Evolutionary conservation across 2,113 vertebrate genomes (phyloP).

Genomic region (Columba janthina): DNA sequence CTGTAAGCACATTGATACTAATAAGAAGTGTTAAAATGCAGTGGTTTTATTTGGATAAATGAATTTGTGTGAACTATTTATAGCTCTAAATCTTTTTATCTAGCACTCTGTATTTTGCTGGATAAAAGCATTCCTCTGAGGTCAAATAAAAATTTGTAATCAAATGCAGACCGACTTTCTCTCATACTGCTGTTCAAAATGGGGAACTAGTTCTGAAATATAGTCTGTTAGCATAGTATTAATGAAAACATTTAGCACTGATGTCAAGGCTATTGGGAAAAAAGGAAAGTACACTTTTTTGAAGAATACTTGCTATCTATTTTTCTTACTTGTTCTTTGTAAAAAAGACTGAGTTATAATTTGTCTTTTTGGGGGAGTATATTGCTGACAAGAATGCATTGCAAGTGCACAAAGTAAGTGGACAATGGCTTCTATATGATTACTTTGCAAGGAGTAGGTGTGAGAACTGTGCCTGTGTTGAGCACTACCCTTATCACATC

Average conservation of each 20-base stretch:
- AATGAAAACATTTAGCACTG: constrained; percentile 48
- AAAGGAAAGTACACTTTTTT: neutral
- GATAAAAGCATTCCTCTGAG: constrained; percentile 27
- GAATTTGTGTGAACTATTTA: neutral
- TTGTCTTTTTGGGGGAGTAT: neutral
- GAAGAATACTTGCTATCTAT: neutral
- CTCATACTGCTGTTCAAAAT: constrained; percentile 45
- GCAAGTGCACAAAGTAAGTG: neutral
- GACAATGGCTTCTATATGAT: neutral
- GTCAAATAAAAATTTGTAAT: constrained; percentile 38
- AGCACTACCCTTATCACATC: neutral
- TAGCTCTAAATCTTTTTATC: constrained; percentile 3
- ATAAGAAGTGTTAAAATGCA: neutral
- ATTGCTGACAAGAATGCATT: neutral
- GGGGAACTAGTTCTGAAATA: constrained; percentile 60
- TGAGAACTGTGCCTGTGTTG: neutral
- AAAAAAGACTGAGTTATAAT: neutral
- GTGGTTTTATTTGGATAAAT: neutral
- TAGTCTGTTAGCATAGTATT: constrained; percentile 50
- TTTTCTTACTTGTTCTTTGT: neutral
- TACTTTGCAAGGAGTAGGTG: neutral
- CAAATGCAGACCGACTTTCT: constrained; percentile 61
- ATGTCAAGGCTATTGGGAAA: neutral
- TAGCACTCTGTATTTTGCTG: neutral
- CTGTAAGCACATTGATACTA: neutral